Base-by-base conservation (phyloP, 2,888 invertebrate genomes). In the Drosophila austrosaltans region DNA sequence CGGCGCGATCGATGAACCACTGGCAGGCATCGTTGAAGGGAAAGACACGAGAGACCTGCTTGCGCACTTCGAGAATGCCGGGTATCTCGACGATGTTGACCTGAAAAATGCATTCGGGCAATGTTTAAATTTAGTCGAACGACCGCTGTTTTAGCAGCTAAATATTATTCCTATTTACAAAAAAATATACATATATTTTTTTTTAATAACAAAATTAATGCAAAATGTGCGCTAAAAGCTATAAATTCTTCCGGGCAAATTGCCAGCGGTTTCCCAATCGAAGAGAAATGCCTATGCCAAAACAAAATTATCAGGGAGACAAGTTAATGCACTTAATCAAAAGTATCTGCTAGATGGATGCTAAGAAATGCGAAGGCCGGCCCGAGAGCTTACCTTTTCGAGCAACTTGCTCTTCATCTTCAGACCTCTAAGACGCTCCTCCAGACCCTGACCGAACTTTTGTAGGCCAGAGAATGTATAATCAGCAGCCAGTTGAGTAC, bases 1-100 rank as follows among this genome's bases (percentile, higher is more conserved):
- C 98, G 28, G 98, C 98, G 74, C 98, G 95, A 93, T 98, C 98
- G 89, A 98, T 98, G 93, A 98, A 98, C 98, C 98, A 98, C 92
- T 98, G 98, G 91, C 98, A 98, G 59, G 98, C 98, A 91, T 98
- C 98, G 91, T 98, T 98, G 93, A 98, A 98, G 63, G 98, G 98
- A 91, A 98, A 98, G 70, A 97, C 95, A 63, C 98, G 95, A 61
- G 98, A 98, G 61, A 97, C 96, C 93, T 97, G 97, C 92, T 98
- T 97, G 79, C 97, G 95, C 72, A 97, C 97, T 94, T 98, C 98
- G 87, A 98, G 93, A 88, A 98, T 98, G 75, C 98, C 98, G 69
- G 98, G 98, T 90, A 98, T 98, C 94, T 98, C 98, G 60, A 98
- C 97, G 89, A 98, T 96, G 92, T 98, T 98, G 30, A 98, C 96